phyloP scores from a whole-genome alignment of 2,888 invertebrate species.

The Stenotaenia linearis region DNA sequence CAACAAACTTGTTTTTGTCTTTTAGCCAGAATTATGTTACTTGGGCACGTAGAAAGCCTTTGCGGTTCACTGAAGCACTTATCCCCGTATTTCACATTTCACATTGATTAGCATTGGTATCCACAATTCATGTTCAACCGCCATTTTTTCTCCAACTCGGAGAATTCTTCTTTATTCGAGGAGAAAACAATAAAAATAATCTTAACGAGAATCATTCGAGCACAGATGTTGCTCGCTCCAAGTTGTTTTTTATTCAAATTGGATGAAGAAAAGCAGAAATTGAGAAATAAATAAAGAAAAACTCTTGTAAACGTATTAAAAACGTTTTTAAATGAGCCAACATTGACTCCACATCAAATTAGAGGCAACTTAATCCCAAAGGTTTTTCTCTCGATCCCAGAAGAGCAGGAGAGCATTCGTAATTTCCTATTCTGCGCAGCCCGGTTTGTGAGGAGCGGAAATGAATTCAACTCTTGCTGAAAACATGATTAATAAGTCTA shows the following conservation, averaged over 20 bases:
- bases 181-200: not conserved
- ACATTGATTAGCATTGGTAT: not conserved
- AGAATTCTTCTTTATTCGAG: not conserved
- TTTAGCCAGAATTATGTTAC: not conserved
- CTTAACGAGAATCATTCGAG: not conserved
- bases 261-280: not conserved
- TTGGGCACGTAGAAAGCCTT: not conserved
- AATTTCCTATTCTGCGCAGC: not conserved
- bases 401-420: not conserved
- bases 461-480: not conserved
- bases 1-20: not conserved
- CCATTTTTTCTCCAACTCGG: not conserved
- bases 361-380: not conserved
- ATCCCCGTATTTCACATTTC: not conserved
- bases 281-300: not conserved
- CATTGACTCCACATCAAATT: not conserved
- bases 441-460: not conserved
- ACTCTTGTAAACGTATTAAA: not conserved
- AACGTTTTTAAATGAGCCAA: not conserved
- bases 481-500: not conserved
- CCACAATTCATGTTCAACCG: not conserved
- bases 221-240: not conserved
- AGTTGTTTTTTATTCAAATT: not conserved
- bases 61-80: not conserved
- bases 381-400: not conserved